Base-by-base conservation (phyloP, 2,113 vertebrate species). In the Grallaria varia region DNA sequence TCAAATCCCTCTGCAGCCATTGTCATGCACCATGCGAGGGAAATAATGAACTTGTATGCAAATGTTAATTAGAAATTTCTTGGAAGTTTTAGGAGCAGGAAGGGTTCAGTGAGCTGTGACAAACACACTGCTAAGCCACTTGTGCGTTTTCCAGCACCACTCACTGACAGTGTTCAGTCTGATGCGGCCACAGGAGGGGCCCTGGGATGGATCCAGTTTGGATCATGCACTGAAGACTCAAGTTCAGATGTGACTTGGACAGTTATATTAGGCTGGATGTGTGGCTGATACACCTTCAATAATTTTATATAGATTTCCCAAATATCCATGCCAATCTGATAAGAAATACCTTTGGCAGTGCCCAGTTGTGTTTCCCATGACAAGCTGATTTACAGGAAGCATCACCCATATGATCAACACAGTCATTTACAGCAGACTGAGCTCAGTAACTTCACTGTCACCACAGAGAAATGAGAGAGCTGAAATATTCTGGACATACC, bases 21-120 rank as follows among this genome's bases (percentile, higher is more conserved):
- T 71, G 76, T 9, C 45, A 50, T 5, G 21, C 4, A 1, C 62
- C 86, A 90, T 11, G 5, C 44, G 74, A 79, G 35, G 31, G 18
- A n/a, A 24, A 15, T 55, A 88, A 96, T 33, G 53, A 94, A 80
- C 82, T 50, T 16, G 25, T 33, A 62, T 7, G 68, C 72, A 67
- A 58, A 79, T 12, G 35, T 19, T 88, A 90, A 95, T 91, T 58
- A 86, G 79, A 68, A 86, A 58, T 83, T 87, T 88, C 55, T 40
- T 79, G 81, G 44, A 89, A 76, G 35, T 76, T 76, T 56, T 50
- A 58, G 42, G 74, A 79, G 6, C 58, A 66, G 53, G 37, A 79
- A 76, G 31, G 8, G 7, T 68, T 87, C 35, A 60, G 49, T 35
- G 50, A 89, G 77, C 78, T 81, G 62, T 85, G 76, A 66, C 71